Base-by-base conservation (phyloP, 2,888 invertebrate genomes). In the Monopis laevigella region DNA sequence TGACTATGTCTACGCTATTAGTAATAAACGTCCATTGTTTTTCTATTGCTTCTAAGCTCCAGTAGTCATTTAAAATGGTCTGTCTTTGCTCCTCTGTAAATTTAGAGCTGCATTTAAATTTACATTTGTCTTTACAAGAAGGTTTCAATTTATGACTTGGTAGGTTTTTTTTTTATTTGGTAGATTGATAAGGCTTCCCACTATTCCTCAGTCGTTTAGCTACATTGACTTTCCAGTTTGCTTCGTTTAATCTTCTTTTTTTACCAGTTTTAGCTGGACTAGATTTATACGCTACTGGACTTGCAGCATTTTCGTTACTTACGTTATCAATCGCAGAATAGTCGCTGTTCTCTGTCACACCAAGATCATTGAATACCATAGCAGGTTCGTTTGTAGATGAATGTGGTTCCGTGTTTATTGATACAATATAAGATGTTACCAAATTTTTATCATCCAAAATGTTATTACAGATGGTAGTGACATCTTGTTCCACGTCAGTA, bases 1-100 rank as follows among this genome's bases (percentile, higher is more conserved):
- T 43, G 18, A 43, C 43, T 40, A 34, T 18, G 5, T 45, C 44
- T 13, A 44, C 40, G 24, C 17, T 42, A 30, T 43, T 40, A 35
- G 41, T 43, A 32, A 47, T 46, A 40, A 45, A 46, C 24, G 43
- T 24, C 46, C 46, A 46, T 42, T 48, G 48, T 34, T 44, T 45
- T 40, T 48, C 46, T 14, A 48, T 43, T 19, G 12, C 38, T 17
- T 41, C 43, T 38, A 43, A 38, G 26, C 34, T 29, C 40, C 43
- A 40, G 28, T 43, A 43, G 10, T 40, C 43, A 35, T 40, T 40
- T 19, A 44, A 42, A 32, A 40, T 45, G 2, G 16, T 26, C 36
- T 29, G 21, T 41, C 43, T 30, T 43, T 43, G 39, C 14, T 43
- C 30, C 30, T 41, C 43, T 41, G 39, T 39, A 41, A 43, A 28